Evolutionary conservation across 2,797 vertebrate genomes (phyloP).

Genomic region (Coregonus sp.): DNA sequence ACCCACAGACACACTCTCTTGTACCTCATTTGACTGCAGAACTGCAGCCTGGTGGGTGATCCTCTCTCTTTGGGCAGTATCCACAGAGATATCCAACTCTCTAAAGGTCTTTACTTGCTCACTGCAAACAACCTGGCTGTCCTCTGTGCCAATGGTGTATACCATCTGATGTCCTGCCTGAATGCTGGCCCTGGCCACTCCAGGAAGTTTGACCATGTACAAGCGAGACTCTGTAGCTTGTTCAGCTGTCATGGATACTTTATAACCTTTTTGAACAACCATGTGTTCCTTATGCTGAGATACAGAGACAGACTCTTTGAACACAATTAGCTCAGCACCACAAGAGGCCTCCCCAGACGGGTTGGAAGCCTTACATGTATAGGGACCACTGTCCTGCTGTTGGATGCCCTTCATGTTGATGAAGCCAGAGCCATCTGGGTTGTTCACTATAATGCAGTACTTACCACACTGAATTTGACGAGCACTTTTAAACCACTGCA

Average conservation of each 20-base stretch:
- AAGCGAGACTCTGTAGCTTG: slow-evolving; percentile 81
- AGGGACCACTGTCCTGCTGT: slow-evolving; percentile 81
- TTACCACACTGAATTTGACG: slow-evolving; percentile 73
- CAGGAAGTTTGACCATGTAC: slow-evolving; percentile 80
- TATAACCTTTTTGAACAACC: slow-evolving; percentile 72
- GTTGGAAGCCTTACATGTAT: slow-evolving; percentile 81
- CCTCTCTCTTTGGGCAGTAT: slow-evolving; percentile 72
- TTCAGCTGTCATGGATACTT: slow-evolving; percentile 72
- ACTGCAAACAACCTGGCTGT: slow-evolving; percentile 74
- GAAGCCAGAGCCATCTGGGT: slow-evolving; percentile 81
- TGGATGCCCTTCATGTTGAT: slow-evolving; percentile 74
- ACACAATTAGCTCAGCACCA: slow-evolving; percentile 83
- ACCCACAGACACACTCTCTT: slow-evolving; percentile 72
- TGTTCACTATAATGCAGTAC: slow-evolving; percentile 69
- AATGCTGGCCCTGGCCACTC: slow-evolving; percentile 62
- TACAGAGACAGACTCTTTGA: slow-evolving; percentile 64
- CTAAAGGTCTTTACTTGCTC: slow-evolving; percentile 73
- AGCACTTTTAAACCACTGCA: slow-evolving; percentile 86
- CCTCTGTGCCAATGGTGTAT: slow-evolving; percentile 83
- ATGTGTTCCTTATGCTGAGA: slow-evolving; percentile 64
- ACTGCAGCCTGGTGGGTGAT: slow-evolving; percentile 78
- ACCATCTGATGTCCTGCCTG: slow-evolving; percentile 71
- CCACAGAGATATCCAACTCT: slow-evolving; percentile 73
- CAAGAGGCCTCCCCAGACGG: slow-evolving; percentile 78
- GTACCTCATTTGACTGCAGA: slow-evolving; percentile 72